Percentiles rank a stretch among this genome's conserved stretches.
Evolutionary conservation across 1,140 invertebrate genomes (phyloP).

Genomic region (Drosophila cardini): DNA sequence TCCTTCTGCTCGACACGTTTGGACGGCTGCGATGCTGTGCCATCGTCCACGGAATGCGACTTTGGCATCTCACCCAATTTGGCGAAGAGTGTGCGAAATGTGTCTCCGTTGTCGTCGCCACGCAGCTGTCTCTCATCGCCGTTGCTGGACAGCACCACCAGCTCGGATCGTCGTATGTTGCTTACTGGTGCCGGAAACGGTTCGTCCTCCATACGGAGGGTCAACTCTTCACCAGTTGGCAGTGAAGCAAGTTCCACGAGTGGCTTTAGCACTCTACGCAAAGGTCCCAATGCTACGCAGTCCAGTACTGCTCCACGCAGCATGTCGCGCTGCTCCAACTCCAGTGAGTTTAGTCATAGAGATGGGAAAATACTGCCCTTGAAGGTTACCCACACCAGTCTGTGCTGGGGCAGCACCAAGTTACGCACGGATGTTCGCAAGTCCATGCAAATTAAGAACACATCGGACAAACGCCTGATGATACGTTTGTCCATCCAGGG

Average conservation of each 20-base stretch:
- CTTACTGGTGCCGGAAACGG: constrained; percentile 8
- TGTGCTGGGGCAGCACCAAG: constrained; percentile 81
- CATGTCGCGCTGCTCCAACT: constrained; percentile 76
- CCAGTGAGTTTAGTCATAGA: constrained; percentile 83
- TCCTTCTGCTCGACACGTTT: constrained; percentile 69
- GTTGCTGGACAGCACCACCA: constrained; percentile 65
- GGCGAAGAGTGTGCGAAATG: constrained; percentile 38
- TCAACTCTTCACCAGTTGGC: constrained; percentile 67
- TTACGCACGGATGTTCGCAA: constrained; percentile 74
- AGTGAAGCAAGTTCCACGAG: constrained; percentile 67
- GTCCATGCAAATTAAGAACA: constrained; percentile 81
- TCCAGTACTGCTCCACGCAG: constrained; percentile 45
- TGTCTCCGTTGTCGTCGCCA: constrained; percentile 70
- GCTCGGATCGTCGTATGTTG: constrained; percentile 53
- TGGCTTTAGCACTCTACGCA: constrained; percentile 34
- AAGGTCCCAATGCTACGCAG: constrained; percentile 17
- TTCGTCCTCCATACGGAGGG: constrained; percentile 19
- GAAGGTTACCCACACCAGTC: constrained; percentile 73
- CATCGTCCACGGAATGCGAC: constrained; percentile 62
- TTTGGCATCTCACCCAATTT: constrained; percentile 71
- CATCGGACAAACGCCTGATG: constrained; percentile 65
- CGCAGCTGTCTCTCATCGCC: constrained; percentile 74
- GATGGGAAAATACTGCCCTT: constrained; percentile 78
- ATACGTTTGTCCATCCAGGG: constrained; percentile 74
- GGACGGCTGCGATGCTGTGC: constrained; percentile 61